Base-by-base conservation (phyloP, 2,888 invertebrate genomes). In the Deilephila porcellus region DNA sequence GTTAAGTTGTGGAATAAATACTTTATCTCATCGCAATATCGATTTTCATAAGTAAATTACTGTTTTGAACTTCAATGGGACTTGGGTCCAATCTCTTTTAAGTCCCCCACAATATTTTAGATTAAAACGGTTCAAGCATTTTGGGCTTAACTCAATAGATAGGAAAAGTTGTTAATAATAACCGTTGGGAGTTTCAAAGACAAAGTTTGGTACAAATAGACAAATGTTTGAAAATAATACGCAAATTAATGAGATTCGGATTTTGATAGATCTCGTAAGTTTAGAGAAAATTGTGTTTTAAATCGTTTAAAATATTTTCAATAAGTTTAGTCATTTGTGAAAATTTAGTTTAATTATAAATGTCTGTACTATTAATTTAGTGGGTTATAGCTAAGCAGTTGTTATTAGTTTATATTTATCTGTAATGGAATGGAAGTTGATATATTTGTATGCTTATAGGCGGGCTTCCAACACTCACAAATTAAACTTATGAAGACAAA, bases 81-180 rank as follows among this genome's bases (percentile, higher is more conserved):
- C 79, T 82, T 80, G 73, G 75, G 80, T 81, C 83, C 80, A 84
- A 83, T 82, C 81, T 72, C 73, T 84, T 79, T 74, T 77, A 78
- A 79, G 76, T 75, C 63, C 70, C 71, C 76, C 78, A 77, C 76
- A 81, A 81, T 82, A 85, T 82, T 84, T 82, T 60, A 80, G 76
- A 80, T 80, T 80, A 83, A 84, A 82, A 81, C 78, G 80, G 83
- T 85, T 79, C 77, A 80, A 83, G 82, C 76, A 77, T 81, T 81
- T 82, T 77, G 78, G 75, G 76, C 78, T 79, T 78, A 80, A 84
- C 76, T 82, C 82, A 82, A 81, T 83, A 82, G 78, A 82, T 84
- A 82, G 80, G 81, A 80, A 83, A 84, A 84, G 81, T 85, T 85
- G 73, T 79, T 79, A 82, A 81, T 83, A 84, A 85, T 83, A 80